Base-by-base conservation (phyloP, 2,888 invertebrate genomes). In the Endomychus coccineus region DNA sequence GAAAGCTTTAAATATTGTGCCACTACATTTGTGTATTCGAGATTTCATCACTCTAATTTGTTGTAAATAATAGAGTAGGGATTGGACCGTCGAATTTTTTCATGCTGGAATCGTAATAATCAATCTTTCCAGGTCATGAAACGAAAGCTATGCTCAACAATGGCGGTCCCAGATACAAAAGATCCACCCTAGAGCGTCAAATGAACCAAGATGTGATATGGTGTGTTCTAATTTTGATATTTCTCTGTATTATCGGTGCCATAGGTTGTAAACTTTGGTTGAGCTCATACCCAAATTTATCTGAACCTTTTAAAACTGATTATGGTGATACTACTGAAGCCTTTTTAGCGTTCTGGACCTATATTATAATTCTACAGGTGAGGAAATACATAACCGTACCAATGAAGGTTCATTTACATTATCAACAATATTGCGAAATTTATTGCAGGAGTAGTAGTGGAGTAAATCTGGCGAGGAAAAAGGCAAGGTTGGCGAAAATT, bases 131-230 rank as follows among this genome's bases (percentile, higher is more conserved):
- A 75, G 89, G 96, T 39, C 91, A 91, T 65, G 96, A 97, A 71
- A 95, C 95, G 10, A 97, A 97, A 69, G 90, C 95, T 11, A 90
- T 96, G 90, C 75, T 96, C 44, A 97, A 96, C 68, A 96, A 95
- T 66, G 89, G 91, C 48, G 91, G 94, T 25, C 94, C 94, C 40
- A 77, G 94, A 49, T 90, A 86, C 68, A 96, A 94, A 69, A 78
- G 92, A 52, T 94, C 94, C 35, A 81, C 83, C 45, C 71, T 97
- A 52, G 96, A 97, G 67, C 78, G 82, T 46, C 82, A 85, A 66
- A 94, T 97, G 84, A 97, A 97, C 69, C 79, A 84, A 51, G 94
- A 95, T 68, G 88, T 96, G 40, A 80, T 95, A 58, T 95, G 92
- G 91, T 96, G 95, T 71, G 89, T 96, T 50, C 74, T 92, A 48